Conservation (phyloP, 2,797 vertebrate genomes). For the Chelon labrosus region DNA sequence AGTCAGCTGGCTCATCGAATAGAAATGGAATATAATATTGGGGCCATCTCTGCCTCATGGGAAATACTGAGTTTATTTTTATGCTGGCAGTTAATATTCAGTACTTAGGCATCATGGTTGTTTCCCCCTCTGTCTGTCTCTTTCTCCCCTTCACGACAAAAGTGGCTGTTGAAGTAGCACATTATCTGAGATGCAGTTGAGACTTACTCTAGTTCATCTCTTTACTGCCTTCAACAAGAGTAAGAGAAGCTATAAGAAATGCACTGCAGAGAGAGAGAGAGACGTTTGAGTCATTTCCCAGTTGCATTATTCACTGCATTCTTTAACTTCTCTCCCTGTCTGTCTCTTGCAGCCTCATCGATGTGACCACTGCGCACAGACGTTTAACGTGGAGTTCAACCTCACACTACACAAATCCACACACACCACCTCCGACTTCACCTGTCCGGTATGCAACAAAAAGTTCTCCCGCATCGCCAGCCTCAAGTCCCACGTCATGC, state of each 20-base stretch:
- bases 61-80: background rate
- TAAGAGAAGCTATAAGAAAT: background rate
- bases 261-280: too few species aligned
- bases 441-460: constrained; percentile 95
- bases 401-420: constrained; percentile 96
- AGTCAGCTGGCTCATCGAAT: constrained; percentile 23
- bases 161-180: constrained; percentile 1
- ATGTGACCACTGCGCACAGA: constrained; percentile 95
- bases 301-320: background rate
- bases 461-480: constrained; percentile 97
- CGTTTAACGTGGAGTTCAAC: constrained; percentile 98
- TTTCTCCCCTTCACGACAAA: background rate
- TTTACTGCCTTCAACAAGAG: background rate
- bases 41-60: constrained; percentile 17
- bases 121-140: background rate
- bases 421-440: constrained; percentile 91
- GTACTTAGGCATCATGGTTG: background rate
- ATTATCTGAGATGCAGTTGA: constrained; percentile 4
- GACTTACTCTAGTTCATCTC: background rate
- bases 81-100: constrained; percentile 8
- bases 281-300: background rate
- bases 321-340: constrained; percentile 3
- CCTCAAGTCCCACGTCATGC: constrained; percentile 97
- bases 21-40: constrained; percentile 37
- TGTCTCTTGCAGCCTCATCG: constrained; percentile 90